phyloP scores from a whole-genome alignment of 1,140 invertebrate species.

The Onthophagus taurus region DNA sequence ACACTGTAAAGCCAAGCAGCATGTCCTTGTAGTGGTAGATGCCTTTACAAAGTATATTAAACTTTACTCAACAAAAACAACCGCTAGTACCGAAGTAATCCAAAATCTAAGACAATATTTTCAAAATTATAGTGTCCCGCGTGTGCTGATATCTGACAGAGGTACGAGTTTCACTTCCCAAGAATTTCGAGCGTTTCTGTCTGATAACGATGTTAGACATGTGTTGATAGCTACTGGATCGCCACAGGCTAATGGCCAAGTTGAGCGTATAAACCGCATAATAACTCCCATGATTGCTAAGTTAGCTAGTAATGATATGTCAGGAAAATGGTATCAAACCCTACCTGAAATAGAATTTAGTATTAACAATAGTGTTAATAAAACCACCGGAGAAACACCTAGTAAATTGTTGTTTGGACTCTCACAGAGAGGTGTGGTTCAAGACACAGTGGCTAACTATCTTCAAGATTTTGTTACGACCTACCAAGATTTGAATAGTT shows the following conservation, averaged over 20 bases:
- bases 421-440: conserved; percentile 6
- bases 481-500: not conserved
- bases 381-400: conserved; percentile 4
- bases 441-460: not conserved
- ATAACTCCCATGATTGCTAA: conserved; percentile 4
- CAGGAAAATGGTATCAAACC: not conserved
- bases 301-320: not conserved
- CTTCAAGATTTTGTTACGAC: not conserved
- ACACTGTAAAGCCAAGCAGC: conserved; percentile 10
- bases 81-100: conserved; percentile 17
- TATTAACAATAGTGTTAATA: conserved; percentile 7
- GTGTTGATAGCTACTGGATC: not conserved
- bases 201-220: conserved; percentile 12
- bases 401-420: conserved; percentile 4
- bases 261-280: not conserved
- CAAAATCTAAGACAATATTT: conserved; percentile 19
- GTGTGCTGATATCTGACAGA: conserved; percentile 25
- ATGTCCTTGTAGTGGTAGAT: conserved; percentile 21
- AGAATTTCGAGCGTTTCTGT: conserved; percentile 23
- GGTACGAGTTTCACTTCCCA: conserved; percentile 26
- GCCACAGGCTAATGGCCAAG: conserved; percentile 9
- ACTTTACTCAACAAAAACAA: conserved; percentile 19
- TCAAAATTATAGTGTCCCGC: conserved; percentile 21
- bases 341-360: not conserved
- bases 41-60: conserved; percentile 24